Percentiles rank a stretch among this genome's conserved stretches.
phyloP scores from a whole-genome alignment of 2,888 invertebrate species.

The Pristionchus entomophagus region DNA sequence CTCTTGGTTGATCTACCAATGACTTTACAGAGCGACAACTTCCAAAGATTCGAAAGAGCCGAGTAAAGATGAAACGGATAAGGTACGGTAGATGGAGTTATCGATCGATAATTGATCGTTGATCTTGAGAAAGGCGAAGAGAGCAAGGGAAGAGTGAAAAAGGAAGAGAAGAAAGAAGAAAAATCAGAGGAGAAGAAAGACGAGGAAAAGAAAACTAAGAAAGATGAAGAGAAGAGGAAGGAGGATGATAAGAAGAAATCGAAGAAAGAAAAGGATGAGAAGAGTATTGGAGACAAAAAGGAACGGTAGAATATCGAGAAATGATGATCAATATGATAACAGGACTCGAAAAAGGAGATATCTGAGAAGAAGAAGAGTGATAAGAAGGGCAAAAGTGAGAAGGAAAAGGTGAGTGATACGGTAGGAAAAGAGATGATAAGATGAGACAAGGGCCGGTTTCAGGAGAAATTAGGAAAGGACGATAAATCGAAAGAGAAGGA shows the following conservation, averaged over 20 bases:
- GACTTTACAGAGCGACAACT: too few relatives aligned
- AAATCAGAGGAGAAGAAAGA: neutral
- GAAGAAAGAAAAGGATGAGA: neutral
- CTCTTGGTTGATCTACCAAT: too few relatives aligned
- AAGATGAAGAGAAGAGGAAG: neutral
- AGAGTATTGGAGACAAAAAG: constrained; percentile 19
- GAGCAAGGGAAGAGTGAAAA: neutral
- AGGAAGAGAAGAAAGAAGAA: neutral
- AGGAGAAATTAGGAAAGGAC: constrained; percentile 2
- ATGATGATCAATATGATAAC: neutral
- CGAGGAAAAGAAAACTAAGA: neutral
- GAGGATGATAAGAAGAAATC: neutral
- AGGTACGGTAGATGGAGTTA: too few relatives aligned
- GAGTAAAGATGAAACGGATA: too few relatives aligned
- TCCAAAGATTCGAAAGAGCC: too few relatives aligned
- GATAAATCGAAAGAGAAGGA: neutral
- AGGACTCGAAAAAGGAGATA: neutral
- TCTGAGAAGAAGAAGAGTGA: constrained; percentile 29
- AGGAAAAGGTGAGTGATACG: neutral
- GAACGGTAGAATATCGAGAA: neutral
- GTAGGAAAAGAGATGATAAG: neutral
- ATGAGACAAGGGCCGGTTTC: neutral
- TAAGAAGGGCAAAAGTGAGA: neutral
- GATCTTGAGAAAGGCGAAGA: neutral
- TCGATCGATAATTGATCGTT: too few relatives aligned